Base-by-base conservation (phyloP, 2,888 invertebrate genomes). In the Cremastobaeus sp. region DNA sequence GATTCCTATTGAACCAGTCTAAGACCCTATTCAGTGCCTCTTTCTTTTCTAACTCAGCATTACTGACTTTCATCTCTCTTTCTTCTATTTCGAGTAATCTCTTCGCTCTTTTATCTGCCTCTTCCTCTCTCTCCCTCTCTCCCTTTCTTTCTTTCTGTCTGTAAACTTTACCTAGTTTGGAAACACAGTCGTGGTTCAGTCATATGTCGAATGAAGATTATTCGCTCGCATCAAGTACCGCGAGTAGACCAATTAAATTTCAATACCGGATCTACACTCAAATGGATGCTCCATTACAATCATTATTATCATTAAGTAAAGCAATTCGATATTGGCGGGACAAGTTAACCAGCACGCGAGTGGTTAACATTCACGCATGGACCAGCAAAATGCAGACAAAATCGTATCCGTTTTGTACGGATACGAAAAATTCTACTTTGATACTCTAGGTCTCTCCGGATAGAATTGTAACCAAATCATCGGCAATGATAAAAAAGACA, bases 121-220 rank as follows among this genome's bases (percentile, higher is more conserved):
- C 79, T 80, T 79, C 82, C 83, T 83, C 81, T 82, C 82, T 85
- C 82, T 76, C 45, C 52, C 66, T 66, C 73, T 57, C 65, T 72
- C 55, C 71, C 60, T 41, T 54, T 72, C 64, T 76, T 74, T 74
- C 70, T 70, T 73, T 64, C 66, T 69, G 62, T 85, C 85, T 83
- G 82, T 81, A 84, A 82, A 80, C 85, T 84, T 86, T 87, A 87
- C 87, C 87, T 87, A 87, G 87, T 87, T 87, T 87, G 84, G 85
- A 87, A 87, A 87, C 86, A 87, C 86, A 87, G 87, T 87, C 85
- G 83, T 87, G 84, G 86, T 86, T 87, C 83, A 86, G 84, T 85
- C 76, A 82, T 77, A 80, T 79, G 79, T 77, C 62, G 71, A 79
- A 81, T 81, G 80, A 17, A 70, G 76, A 80, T 78, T 78, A 77